phyloP scores from a whole-genome alignment of 2,888 invertebrate species.

The Acrocera orbiculus region DNA sequence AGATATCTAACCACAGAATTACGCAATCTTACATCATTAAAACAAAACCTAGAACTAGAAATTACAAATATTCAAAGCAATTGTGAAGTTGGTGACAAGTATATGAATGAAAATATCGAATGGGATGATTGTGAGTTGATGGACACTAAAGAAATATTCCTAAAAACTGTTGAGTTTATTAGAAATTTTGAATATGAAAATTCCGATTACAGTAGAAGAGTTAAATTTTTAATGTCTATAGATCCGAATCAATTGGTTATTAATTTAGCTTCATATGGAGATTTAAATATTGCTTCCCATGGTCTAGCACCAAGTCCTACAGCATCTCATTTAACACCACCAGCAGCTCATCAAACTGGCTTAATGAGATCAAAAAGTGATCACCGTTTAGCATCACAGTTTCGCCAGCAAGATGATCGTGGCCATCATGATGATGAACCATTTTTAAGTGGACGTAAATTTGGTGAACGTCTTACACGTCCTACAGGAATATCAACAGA shows the following conservation, averaged over 20 bases:
- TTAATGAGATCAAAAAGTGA: slow-evolving; percentile 87
- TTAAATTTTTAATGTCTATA: slow-evolving; percentile 73
- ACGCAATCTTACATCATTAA: slow-evolving; percentile 65
- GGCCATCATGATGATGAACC: slow-evolving; percentile 52
- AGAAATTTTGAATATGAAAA: slow-evolving; percentile 89
- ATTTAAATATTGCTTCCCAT: slow-evolving; percentile 59
- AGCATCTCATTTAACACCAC: slow-evolving; percentile 38
- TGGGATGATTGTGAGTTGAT: slow-evolving; percentile 88
- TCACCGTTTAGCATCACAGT: slow-evolving; percentile 74
- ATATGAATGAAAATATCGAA: slow-evolving; percentile 75
- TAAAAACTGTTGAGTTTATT: slow-evolving; percentile 89
- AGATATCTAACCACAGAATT: slow-evolving; percentile 78
- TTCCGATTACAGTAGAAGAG: slow-evolving; percentile 69
- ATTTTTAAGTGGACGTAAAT: slow-evolving; percentile 55
- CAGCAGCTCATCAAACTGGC: slow-evolving; percentile 51
- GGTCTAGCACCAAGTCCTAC: slow-evolving; percentile 31
- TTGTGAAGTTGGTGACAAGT: slow-evolving; percentile 89
- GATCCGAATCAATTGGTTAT: slow-evolving; percentile 82
- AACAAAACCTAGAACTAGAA: slow-evolving; percentile 88
- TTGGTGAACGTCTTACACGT: slow-evolving; percentile 46
- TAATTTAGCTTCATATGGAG: slow-evolving; percentile 78
- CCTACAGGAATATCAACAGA: slow-evolving; percentile 27
- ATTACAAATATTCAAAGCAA: slow-evolving; percentile 90
- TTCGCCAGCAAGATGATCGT: slow-evolving; percentile 66
- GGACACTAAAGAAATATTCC: slow-evolving; percentile 89